These are phyloP conservation scores for Callospermophilus lateralis DNA, from an alignment of 2,113 vertebrate genomes.

Conservation along the genomic window DNA sequence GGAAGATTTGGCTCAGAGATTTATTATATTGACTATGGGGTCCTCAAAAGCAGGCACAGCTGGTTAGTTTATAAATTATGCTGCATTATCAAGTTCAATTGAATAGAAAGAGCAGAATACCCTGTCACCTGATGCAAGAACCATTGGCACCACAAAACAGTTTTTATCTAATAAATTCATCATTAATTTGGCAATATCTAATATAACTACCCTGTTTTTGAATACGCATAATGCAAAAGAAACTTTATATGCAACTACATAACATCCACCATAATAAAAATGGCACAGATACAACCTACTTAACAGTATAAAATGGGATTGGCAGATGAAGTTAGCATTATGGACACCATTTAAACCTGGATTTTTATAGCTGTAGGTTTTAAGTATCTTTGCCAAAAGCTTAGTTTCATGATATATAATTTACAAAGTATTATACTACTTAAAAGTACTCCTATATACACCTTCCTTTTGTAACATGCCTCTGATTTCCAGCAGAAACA, in stretches of 20 bases:
- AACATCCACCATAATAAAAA: conserved; percentile 82
- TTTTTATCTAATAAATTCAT: conserved; percentile 77
- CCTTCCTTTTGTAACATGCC: conserved; percentile 57
- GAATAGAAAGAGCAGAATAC: conserved; percentile 85
- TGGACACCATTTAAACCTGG: conserved; percentile 79
- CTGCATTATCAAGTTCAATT: conserved; percentile 81
- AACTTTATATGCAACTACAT: conserved; percentile 65
- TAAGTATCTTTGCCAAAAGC: conserved; percentile 86
- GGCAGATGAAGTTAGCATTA: conserved; percentile 83
- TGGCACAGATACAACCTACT: conserved; percentile 80
- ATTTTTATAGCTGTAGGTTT: conserved; percentile 82
- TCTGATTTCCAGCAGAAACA: conserved; percentile 85
- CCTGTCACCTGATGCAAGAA: conserved; percentile 85
- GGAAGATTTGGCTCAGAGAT: conserved; percentile 81
- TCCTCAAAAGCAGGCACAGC: conserved; percentile 88
- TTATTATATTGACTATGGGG: conserved; percentile 79
- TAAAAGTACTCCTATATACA: conserved; percentile 83
- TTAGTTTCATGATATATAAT: conserved; percentile 80
- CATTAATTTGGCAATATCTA: conserved; percentile 78
- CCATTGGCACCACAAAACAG: conserved; percentile 76
- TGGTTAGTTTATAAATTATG: conserved; percentile 82
- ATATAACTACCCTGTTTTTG: conserved; percentile 85
- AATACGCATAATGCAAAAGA: conserved; percentile 72
- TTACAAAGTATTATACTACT: conserved; percentile 80
- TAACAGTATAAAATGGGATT: conserved; percentile 82